Evolutionary conservation across 2,113 vertebrate species (phyloP), one percentile per base, ranked within the genome.

Genomic region (Mus spicilegus): DNA sequence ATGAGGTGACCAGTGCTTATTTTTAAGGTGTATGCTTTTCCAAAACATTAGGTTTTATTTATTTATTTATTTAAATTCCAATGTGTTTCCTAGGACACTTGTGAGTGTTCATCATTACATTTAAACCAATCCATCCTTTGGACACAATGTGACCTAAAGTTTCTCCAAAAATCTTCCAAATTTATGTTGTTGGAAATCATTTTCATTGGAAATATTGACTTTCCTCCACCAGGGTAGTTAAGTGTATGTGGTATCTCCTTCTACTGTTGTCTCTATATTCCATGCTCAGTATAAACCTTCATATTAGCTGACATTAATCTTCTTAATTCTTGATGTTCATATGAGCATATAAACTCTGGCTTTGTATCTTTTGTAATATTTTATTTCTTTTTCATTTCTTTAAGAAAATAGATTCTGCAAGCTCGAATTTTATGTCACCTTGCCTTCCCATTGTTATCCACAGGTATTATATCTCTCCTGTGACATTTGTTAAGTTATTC

Each of bases 401-500:
- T 17, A 20, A 24, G 24, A 17, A 39, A 84, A 9, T 24, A 7
- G 51, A 13, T 16, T 6, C 49, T 9, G 1, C 77, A 81, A 78
- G 61, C 9, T 54, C 8, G 3, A 22, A 63, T 73, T 90, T 65
- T 63, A 28, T 94, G 10, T 88, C 39, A 20, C 72, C 30, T 73
- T 75, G 5, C 61, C 36, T 96, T 16, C 14, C 26, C 8, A 49
- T 84, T 90, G 19, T 42, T 65, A 82, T 0, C 3, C 7, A 56
- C 42, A 61, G 30, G 51, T 73, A 86, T 16, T 36, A 4, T 6
- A 58, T 75, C 24, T 95, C 12, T 30, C 3, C 14, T 67, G 14
- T 70, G 56, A 80, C 36, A 51, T 75, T 94, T 92, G 17, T n/a
- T 95, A 91, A 81, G 36, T 56, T 96, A 73, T 70, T 78, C 20